These are phyloP conservation scores for Ruditapes philippinarum DNA, from an alignment of 1,140 invertebrate genomes.

Conservation along the genomic window DNA sequence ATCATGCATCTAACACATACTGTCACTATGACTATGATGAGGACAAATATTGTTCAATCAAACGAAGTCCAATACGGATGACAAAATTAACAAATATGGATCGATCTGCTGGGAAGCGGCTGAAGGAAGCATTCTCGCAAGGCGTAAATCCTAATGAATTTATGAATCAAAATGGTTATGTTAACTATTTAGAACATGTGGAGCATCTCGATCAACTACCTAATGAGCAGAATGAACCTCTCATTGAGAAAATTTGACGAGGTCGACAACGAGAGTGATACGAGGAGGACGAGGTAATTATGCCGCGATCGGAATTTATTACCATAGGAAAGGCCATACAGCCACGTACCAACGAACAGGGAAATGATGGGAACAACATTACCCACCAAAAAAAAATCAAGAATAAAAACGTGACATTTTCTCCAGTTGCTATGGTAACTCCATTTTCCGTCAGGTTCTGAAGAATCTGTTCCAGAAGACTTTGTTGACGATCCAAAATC, in stretches of 20 bases:
- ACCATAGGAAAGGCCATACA: slow-evolving; percentile 72
- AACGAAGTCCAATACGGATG: slow-evolving; percentile 80
- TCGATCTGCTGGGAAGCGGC: slow-evolving; percentile 65
- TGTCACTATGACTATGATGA: slow-evolving; percentile 79
- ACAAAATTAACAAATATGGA: slow-evolving; percentile 76
- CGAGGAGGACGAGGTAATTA: slow-evolving; percentile 49
- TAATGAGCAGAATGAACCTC: slow-evolving; percentile 59
- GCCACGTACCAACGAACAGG: slow-evolving; percentile 63
- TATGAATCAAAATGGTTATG: slow-evolving; percentile 57
- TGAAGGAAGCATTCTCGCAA: slow-evolving; percentile 73
- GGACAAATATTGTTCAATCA: slow-evolving; percentile 82
- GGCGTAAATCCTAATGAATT: slow-evolving; percentile 51
- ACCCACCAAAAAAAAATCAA: slow-evolving; percentile 70
- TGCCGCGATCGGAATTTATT: slow-evolving; percentile 53
- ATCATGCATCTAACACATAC: slow-evolving; percentile 61
- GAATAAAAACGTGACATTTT: slow-evolving; percentile 82
- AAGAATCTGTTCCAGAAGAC: slow-evolving; percentile 78
- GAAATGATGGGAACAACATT: slow-evolving; percentile 57
- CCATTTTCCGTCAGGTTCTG: slow-evolving; percentile 81
- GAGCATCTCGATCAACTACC: slow-evolving; percentile 5
- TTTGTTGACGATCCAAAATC: slow-evolving; percentile 67
- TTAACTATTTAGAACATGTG: slow-evolving; percentile 51
- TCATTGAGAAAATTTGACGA: slow-evolving; percentile 63
- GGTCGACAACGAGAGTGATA: slow-evolving; percentile 55
- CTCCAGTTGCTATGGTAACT: slow-evolving; percentile 82